Evolutionary conservation across 2,797 vertebrate species (phyloP).

Genomic region (Antrozous pallidus): DNA sequence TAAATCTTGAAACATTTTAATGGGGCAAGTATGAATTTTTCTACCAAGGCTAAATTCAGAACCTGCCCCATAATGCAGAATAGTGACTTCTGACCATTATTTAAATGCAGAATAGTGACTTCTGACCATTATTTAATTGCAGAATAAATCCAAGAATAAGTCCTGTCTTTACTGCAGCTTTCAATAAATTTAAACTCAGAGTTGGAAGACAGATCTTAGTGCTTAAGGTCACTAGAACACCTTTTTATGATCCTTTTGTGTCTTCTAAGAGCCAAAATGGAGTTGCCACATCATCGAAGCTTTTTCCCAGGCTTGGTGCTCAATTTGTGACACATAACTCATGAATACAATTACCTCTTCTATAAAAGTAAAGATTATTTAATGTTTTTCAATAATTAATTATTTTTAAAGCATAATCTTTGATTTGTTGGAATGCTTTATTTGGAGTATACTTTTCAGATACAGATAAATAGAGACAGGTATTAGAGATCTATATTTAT

Average conservation of each 20-base stretch:
- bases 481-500: background rate
- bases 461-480: background rate
- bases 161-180: constrained; percentile 5
- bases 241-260: background rate
- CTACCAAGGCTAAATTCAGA: background rate
- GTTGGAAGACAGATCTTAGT: background rate
- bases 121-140: background rate
- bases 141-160: background rate
- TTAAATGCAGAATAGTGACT: background rate
- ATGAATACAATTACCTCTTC: constrained; percentile 11
- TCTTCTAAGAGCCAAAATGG: background rate
- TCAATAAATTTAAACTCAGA: constrained; percentile 29
- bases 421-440: constrained; percentile 3
- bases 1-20: constrained; percentile 16
- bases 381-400: background rate
- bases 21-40: background rate
- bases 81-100: background rate
- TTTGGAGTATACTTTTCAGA: background rate
- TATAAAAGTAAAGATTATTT: constrained; percentile 63
- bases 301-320: background rate
- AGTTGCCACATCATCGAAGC: background rate
- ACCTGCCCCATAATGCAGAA: background rate
- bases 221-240: background rate
- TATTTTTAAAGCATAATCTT: background rate
- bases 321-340: constrained; percentile 45